These are phyloP conservation scores for Lasioglossum villosulum DNA, from an alignment of 2,888 invertebrate genomes.

Conservation along the genomic window DNA sequence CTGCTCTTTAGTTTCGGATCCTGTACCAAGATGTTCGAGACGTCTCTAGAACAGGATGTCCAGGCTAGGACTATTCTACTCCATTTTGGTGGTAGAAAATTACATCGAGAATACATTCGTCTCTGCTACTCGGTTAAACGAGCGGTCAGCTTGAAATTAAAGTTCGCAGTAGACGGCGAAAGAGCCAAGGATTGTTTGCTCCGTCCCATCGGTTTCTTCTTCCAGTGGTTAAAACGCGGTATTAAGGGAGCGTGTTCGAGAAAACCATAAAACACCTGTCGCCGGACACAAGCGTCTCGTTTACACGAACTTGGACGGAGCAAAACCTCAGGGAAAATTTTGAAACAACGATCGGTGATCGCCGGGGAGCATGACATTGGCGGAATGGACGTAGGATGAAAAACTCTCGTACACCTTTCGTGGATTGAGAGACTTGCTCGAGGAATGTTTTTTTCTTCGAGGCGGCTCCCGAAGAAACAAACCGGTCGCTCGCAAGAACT, in stretches of 20 bases:
- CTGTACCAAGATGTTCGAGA: background rate
- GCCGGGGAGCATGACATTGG: background rate
- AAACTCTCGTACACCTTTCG: background rate
- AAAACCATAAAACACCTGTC: constrained; percentile 4
- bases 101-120: constrained; percentile 61
- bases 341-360: background rate
- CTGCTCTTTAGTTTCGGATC: background rate
- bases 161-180: constrained; percentile 51
- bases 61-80: constrained; percentile 9
- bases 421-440: background rate
- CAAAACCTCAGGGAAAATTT: background rate
- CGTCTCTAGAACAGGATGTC: background rate
- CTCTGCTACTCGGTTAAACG: constrained; percentile 37
- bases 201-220: constrained; percentile 57
- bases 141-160: constrained; percentile 67
- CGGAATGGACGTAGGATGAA: background rate
- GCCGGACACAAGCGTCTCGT: background rate
- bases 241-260: constrained; percentile 19
- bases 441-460: constrained; percentile 14
- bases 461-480: constrained; percentile 16
- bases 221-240: constrained; percentile 27
- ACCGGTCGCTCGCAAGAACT: constrained; percentile 23
- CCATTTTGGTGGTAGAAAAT: background rate
- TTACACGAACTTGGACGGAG: background rate
- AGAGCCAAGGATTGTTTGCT: constrained; percentile 37